Base-by-base conservation (phyloP, 2,113 vertebrate genomes). In the Megalops atlanticus region DNA sequence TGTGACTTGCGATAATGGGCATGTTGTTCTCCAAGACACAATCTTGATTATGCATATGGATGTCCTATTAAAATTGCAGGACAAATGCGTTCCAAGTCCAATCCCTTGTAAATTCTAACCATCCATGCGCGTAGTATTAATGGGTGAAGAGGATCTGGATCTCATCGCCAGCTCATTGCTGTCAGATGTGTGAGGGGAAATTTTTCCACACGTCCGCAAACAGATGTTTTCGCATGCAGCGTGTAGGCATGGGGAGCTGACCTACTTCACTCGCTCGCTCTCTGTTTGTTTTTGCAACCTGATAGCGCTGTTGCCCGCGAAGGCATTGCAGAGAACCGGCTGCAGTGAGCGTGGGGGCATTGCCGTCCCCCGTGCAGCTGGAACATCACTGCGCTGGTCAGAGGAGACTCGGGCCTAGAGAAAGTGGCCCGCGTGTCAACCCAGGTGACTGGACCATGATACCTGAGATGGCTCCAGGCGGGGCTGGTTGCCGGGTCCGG, bases 361-460 rank as follows among this genome's bases (percentile, higher is more conserved):
- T n/a, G n/a, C n/a, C n/a, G n/a, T n/a, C n/a, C n/a, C n/a, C n/a
- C n/a, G n/a, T n/a, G n/a, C n/a, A n/a, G n/a, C n/a, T n/a, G n/a
- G n/a, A n/a, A n/a, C n/a, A n/a, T n/a, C n/a, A n/a, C n/a, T n/a
- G n/a, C n/a, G n/a, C n/a, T n/a, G n/a, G n/a, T n/a, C n/a, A n/a
- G n/a, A n/a, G n/a, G n/a, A n/a, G n/a, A n/a, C 38, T 2, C 33
- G n/a, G 15, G 36, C 35, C 72, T 74, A 36, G 40, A 21, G 38
- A 41, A 41, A 40, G 45, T 24, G 64, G 41, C 70, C 40, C 21
- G 24, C 58, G 11, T 58, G 58, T 79, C 77, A 79, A 27, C 77
- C 18, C 69, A 73, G 70, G 78, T 49, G 68, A 73, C 70, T 80
- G 43, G 14, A 18, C 36, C 52, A 14, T 45, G 35, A 39, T 41